These are phyloP conservation scores for Serilophus lunatus DNA, from an alignment of 2,113 vertebrate species.

Conservation along the genomic window DNA sequence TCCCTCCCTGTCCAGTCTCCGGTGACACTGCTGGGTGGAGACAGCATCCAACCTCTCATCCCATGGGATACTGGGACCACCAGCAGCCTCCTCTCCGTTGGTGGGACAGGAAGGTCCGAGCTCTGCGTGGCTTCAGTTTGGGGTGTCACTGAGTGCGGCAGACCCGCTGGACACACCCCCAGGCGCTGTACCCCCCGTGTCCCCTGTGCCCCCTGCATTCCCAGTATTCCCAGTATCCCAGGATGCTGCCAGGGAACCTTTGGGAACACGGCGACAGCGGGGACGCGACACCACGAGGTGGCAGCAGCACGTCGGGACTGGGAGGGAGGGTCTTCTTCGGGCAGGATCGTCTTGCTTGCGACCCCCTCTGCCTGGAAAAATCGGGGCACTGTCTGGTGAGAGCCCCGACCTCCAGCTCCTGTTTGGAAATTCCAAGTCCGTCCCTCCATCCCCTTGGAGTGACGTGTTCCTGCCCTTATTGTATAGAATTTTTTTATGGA, in stretches of 20 bases:
- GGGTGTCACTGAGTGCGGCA: rapidly evolving
- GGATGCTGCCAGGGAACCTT: not conserved
- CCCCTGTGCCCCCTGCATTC: no score
- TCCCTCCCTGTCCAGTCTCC: not conserved
- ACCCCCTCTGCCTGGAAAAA: not conserved
- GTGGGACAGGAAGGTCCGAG: not conserved
- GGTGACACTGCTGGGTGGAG: not conserved
- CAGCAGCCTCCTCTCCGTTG: not conserved
- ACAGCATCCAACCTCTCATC: no score
- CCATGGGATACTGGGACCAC: not conserved
- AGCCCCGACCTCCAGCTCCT: not conserved
- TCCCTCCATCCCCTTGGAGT: not conserved
- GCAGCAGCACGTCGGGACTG: not conserved
- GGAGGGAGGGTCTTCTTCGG: no score
- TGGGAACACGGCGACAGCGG: not conserved
- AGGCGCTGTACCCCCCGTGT: no score
- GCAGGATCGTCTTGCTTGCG: no score
- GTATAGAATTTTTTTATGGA: not conserved
- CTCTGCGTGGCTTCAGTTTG: no score
- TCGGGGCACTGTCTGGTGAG: not conserved
- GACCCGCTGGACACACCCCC: no score
- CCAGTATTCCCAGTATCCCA: no score
- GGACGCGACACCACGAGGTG: not conserved
- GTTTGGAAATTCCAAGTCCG: not conserved
- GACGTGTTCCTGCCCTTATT: not conserved